Evolutionary conservation across 2,888 invertebrate species (phyloP).

Genomic region (Cheilosia vernalis): DNA sequence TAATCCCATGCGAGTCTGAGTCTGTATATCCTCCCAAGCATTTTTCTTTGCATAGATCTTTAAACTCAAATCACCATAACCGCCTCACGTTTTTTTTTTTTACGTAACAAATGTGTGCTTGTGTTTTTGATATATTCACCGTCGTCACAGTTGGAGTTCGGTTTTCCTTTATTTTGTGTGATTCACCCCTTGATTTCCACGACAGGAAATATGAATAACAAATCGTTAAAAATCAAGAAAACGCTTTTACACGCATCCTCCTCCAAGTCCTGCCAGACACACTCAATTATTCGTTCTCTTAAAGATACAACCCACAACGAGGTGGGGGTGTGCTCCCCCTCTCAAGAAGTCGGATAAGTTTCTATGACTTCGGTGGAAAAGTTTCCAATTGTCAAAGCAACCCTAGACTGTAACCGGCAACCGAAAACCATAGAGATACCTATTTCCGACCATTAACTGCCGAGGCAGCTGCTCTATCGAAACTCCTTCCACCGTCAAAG

Average conservation of each 20-base stretch:
- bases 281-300: conserved; percentile 67
- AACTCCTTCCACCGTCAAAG: not conserved
- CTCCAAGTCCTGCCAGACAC: conserved; percentile 58
- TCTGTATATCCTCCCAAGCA: not conserved
- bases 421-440: conserved; percentile 40
- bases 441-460: conserved; percentile 69
- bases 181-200: conserved; percentile 11
- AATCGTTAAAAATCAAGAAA: conserved; percentile 71
- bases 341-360: conserved; percentile 24
- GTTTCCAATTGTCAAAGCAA: conserved; percentile 55
- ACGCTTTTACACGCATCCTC: conserved; percentile 66
- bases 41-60: conserved; percentile 41
- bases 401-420: conserved; percentile 50
- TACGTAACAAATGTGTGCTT: conserved; percentile 50
- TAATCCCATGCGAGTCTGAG: not conserved
- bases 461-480: conserved; percentile 50
- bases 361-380: conserved; percentile 29
- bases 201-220: conserved; percentile 72
- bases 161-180: not conserved
- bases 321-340: conserved; percentile 11
- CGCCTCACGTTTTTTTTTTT: conserved; percentile 3
- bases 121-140: conserved; percentile 67
- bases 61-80: conserved; percentile 71
- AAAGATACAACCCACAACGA: conserved; percentile 24
- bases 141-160: conserved; percentile 61